Evolutionary conservation across 1,140 invertebrate species (phyloP).

Genomic region (Archivesica marissinica): DNA sequence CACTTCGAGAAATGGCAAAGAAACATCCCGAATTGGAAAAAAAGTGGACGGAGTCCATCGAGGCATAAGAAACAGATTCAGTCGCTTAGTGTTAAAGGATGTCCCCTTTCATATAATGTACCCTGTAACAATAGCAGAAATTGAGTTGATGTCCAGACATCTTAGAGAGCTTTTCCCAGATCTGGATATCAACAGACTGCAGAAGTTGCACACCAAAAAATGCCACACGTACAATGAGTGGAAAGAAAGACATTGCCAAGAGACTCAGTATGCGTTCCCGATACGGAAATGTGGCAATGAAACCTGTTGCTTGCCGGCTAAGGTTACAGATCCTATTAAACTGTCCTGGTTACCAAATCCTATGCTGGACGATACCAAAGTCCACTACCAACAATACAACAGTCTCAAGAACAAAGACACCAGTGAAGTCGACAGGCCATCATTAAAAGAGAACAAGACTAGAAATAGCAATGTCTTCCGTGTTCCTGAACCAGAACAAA

Average conservation of each 20-base stretch:
- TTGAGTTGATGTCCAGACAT: background rate
- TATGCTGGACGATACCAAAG: background rate
- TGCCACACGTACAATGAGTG: background rate
- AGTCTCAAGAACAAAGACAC: too few species aligned
- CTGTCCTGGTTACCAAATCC: background rate
- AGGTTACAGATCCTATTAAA: background rate
- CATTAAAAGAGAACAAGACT: too few species aligned
- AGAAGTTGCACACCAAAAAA: conserved; percentile 26
- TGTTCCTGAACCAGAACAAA: background rate
- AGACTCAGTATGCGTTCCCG: background rate
- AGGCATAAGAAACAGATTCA: conserved; percentile 10
- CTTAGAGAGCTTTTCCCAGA: conserved; percentile 3
- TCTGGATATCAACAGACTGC: background rate
- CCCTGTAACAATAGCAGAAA: background rate
- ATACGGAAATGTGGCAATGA: background rate
- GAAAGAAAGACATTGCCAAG: conserved; percentile 1
- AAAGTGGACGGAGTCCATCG: background rate
- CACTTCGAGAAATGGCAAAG: background rate
- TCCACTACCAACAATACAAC: background rate
- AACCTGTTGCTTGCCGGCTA: background rate
- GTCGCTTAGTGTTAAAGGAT: conserved; percentile 21
- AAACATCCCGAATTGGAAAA: background rate
- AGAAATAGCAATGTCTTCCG: background rate
- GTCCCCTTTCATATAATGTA: background rate
- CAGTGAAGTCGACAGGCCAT: too few species aligned